These are phyloP conservation scores for Atrina japonica DNA, from an alignment of 2,888 invertebrate genomes.

Conservation along the genomic window DNA sequence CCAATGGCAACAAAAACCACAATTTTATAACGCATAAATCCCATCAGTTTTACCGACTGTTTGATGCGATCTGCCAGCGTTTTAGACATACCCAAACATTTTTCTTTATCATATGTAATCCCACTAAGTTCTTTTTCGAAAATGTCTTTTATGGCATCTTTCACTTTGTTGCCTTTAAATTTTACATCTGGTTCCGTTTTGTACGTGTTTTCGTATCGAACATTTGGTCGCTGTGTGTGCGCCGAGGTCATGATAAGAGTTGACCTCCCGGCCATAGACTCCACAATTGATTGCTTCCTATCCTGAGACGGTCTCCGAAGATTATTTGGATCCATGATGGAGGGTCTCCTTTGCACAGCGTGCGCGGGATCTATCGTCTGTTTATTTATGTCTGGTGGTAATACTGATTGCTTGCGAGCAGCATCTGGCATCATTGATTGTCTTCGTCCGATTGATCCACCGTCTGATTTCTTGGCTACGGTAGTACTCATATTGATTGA, in stretches of 20 bases:
- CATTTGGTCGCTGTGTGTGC: slow-evolving; percentile 47
- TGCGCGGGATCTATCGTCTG: slow-evolving; percentile 30
- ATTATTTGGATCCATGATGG: slow-evolving; percentile 31
- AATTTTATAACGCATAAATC: slow-evolving; percentile 66
- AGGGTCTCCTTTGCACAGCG: slow-evolving; percentile 35
- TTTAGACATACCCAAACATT: slow-evolving; percentile 57
- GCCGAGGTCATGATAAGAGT: slow-evolving; percentile 59
- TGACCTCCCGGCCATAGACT: slow-evolving; percentile 51
- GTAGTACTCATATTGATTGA: slow-evolving; percentile 31
- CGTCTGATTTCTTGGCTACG: slow-evolving; percentile 20
- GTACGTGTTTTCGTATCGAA: slow-evolving; percentile 71
- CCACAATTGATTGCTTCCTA: slow-evolving; percentile 54
- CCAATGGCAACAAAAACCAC: slow-evolving; percentile 69
- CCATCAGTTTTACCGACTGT: slow-evolving; percentile 65
- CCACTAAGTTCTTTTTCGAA: slow-evolving; percentile 57
- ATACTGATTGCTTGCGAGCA: slow-evolving; percentile 43
- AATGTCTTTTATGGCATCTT: slow-evolving; percentile 56
- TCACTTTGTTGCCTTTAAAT: slow-evolving; percentile 55
- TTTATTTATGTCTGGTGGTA: slow-evolving; percentile 8
- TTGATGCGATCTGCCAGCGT: slow-evolving; percentile 68
- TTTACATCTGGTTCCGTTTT: slow-evolving; percentile 64
- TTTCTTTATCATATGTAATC: slow-evolving; percentile 62
- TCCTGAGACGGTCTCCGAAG: slow-evolving; percentile 40
- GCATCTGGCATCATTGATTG: slow-evolving; percentile 28
- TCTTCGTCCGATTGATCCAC: slow-evolving; percentile 7